Percentiles rank a stretch among this genome's conserved stretches.
Conservation (phyloP, 1,140 invertebrate species). For the Drosophila chauvacae region DNA sequence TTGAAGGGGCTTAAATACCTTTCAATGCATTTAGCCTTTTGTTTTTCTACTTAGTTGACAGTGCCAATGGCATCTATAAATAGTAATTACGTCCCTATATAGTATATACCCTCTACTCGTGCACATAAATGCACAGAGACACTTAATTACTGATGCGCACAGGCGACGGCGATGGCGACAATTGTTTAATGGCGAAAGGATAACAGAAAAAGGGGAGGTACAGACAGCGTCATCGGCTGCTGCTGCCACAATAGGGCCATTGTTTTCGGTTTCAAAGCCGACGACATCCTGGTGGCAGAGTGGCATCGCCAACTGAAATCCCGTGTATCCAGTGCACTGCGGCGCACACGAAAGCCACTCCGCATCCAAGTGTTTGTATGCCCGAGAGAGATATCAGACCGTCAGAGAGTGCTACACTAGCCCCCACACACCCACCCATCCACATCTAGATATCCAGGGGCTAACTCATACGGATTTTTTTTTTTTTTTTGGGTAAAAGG, state of each 20-base stretch:
- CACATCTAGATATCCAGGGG: neutral
- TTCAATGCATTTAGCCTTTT: conserved; percentile 6
- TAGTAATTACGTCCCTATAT: conserved; percentile 26
- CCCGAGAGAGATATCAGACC: conserved; percentile 34
- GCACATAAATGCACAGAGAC: conserved; percentile 37
- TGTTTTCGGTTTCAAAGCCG: conserved; percentile 70
- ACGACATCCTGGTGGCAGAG: conserved; percentile 64
- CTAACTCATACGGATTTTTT: neutral
- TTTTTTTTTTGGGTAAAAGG: neutral
- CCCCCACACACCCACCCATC: conserved; percentile 13
- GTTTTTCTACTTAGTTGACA: conserved; percentile 2
- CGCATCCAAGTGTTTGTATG: conserved; percentile 70
- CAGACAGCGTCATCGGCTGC: conserved; percentile 31
- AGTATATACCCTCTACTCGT: neutral
- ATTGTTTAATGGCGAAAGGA: conserved; percentile 64
- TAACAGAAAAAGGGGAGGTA: conserved; percentile 14
- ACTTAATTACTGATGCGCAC: conserved; percentile 59
- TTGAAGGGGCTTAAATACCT: neutral
- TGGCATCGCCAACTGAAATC: conserved; percentile 66
- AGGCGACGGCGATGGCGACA: conserved; percentile 21
- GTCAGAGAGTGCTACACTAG: conserved; percentile 9
- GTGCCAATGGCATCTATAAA: conserved; percentile 28
- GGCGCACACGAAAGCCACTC: conserved; percentile 70
- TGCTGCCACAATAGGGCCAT: conserved; percentile 52
- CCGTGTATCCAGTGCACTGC: conserved; percentile 64